phyloP scores from a whole-genome alignment of 2,113 vertebrate species.

The Carassius auratus region DNA sequence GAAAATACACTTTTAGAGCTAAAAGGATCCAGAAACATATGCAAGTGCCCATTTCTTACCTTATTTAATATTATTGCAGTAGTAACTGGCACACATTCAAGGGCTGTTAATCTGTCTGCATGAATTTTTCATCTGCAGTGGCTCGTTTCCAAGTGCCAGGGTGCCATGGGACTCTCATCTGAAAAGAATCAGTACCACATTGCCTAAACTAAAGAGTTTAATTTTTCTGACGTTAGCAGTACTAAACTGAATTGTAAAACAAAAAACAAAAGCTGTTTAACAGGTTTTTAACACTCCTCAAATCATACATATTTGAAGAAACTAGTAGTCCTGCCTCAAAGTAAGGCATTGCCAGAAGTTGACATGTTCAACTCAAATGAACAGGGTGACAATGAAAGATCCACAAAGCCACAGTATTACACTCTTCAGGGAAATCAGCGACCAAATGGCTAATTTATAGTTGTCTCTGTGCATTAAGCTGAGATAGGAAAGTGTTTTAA shows the following conservation, averaged over 20 bases:
- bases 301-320: not conserved
- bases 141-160: not conserved
- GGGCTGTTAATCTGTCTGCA: not conserved
- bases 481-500: not conserved
- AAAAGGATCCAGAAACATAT: not conserved
- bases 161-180: not conserved
- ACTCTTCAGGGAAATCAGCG: slow-evolving; percentile 1
- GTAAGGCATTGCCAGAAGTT: not conserved
- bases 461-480: not conserved
- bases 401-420: not conserved
- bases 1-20: not conserved
- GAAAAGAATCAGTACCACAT: not conserved
- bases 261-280: not conserved
- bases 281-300: not conserved
- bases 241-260: not conserved
- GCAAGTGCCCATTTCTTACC: not conserved
- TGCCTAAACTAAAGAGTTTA: not conserved
- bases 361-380: not conserved
- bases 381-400: not conserved
- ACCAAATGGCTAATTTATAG: not conserved
- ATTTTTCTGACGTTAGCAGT: not conserved
- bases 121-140: not conserved
- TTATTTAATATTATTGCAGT: not conserved
- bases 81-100: not conserved
- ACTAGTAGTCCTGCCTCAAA: not conserved